Evolutionary conservation across 2,797 vertebrate species (phyloP).

Genomic region (Periophthalmus magnuspinnatus): DNA sequence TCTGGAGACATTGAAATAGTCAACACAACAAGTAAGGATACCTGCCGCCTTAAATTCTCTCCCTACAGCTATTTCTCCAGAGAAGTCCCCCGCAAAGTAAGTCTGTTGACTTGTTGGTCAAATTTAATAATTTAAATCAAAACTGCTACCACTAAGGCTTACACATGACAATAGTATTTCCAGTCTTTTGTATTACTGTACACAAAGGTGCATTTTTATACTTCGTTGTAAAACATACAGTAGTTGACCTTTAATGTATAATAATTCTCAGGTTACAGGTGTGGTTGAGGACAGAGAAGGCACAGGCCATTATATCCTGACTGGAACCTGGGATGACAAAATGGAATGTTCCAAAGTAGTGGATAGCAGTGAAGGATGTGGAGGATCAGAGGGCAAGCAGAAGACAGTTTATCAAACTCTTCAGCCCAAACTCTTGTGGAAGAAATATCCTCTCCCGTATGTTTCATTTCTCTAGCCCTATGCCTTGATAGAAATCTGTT

Average conservation of each 20-base stretch:
- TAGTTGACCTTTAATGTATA: not conserved
- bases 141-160: not conserved
- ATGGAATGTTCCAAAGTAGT: constrained; percentile 91
- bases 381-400: constrained; percentile 85
- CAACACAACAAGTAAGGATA: constrained; percentile 90
- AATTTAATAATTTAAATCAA: not conserved
- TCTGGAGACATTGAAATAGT: constrained; percentile 96
- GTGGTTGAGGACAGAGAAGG: constrained; percentile 85
- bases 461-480: constrained; percentile 33
- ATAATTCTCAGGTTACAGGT: constrained; percentile 83
- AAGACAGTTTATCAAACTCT: constrained; percentile 81
- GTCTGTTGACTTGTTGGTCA: constrained; percentile 10
- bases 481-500: not conserved
- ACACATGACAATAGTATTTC: too few species aligned
- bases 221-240: too few species aligned
- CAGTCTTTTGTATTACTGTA: too few species aligned
- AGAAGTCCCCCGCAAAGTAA: constrained; percentile 90
- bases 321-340: constrained; percentile 95
- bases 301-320: constrained; percentile 84
- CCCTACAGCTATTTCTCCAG: constrained; percentile 98
- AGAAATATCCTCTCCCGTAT: constrained; percentile 92
- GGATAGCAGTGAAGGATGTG: constrained; percentile 80
- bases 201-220: too few species aligned
- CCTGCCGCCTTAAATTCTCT: constrained; percentile 93
- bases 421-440: constrained; percentile 89